Percentiles rank a stretch among this genome's conserved stretches.
Evolutionary conservation across 1,140 invertebrate species (phyloP).

Genomic region (Pseudomyrmex concolor): DNA sequence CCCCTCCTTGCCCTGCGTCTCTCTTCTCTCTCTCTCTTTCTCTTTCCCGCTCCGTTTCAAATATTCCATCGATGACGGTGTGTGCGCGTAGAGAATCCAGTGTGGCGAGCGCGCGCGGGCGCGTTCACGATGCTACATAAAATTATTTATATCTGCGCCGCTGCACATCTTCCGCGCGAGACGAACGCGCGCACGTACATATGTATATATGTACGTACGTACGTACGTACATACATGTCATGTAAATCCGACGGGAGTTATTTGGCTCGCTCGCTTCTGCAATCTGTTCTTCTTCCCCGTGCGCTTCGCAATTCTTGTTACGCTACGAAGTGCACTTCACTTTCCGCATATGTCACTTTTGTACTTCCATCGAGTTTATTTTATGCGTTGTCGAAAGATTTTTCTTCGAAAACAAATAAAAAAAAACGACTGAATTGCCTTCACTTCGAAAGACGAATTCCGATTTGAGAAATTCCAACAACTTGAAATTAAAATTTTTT

Average conservation of each 20-base stretch:
- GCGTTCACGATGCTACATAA: constrained; percentile 77
- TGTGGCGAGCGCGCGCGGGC: constrained; percentile 80
- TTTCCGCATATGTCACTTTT: constrained; percentile 25
- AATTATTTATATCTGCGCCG: constrained; percentile 78
- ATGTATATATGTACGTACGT: background rate
- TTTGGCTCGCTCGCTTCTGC: constrained; percentile 29
- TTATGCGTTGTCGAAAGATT: constrained; percentile 7
- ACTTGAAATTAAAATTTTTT: background rate
- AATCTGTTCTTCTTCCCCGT: constrained; percentile 15
- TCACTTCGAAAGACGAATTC: background rate
- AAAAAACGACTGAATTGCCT: background rate
- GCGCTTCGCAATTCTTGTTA: constrained; percentile 22
- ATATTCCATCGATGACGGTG: constrained; percentile 75
- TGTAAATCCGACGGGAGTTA: constrained; percentile 42
- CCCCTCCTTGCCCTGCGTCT: background rate
- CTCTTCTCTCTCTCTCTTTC: constrained; percentile 26
- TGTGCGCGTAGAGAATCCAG: constrained; percentile 74
- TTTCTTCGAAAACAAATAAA: too few species aligned
- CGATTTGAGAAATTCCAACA: background rate
- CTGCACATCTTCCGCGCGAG: constrained; percentile 46
- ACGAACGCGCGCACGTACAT: constrained; percentile 24
- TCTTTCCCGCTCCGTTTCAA: constrained; percentile 42
- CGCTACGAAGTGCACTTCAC: constrained; percentile 7
- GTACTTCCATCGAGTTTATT: background rate
- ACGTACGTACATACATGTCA: constrained; percentile 28